Evolutionary conservation across 2,113 vertebrate species (phyloP), one percentile per base, ranked within the genome.

Genomic region (Mastomys coucha): DNA sequence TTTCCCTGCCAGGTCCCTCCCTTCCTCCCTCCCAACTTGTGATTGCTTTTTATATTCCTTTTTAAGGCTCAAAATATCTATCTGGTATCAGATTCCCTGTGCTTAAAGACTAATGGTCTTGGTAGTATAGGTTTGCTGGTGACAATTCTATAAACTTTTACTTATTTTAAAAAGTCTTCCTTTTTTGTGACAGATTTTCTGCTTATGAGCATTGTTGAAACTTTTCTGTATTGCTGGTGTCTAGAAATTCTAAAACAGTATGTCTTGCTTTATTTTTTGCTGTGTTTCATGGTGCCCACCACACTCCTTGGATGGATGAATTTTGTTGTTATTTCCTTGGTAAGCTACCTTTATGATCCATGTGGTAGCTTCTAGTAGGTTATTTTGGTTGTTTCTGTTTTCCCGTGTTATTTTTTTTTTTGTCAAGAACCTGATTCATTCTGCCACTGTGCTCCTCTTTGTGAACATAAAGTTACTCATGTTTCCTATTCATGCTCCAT

Each of bases 281-380:
- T 12, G 42, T 39, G 12, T 81, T 36, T 42, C 39, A 56, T 31
- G 0, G 5, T 70, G 28, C 80, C 45, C 1, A 33, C 36, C 75
- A 13, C 33, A 51, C 17, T 70, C 69, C 39, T 88, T 93, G 11
- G 11, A 78, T 58, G 19, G 73, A 36, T 76, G 13, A 10, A 20
- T 33, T 94, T 93, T 77, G 82, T 80, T 94, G 20, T n/a, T 85
- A 20, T 91, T 80, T 63, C 39, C 39, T 51, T 77, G 42, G 65
- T 78, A 87, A 72, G 0, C 16, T 90, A 75, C 7, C 53, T 93
- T 87, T 42, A 22, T 73, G 51, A 76, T 4, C 81, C 3, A 5
- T 7, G 51, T 49, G 20, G 7, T 85, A 2, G 53, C 31, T 80
- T 86, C 85, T 81, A 76, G 87, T 89, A 89, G 24, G 28, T 86